A percentile compares a stretch with the other conserved stretches of the same genome.
These are phyloP conservation scores for Pelvicachromis taeniatus DNA, from an alignment of 2,113 vertebrate species.

Conservation along the genomic window DNA sequence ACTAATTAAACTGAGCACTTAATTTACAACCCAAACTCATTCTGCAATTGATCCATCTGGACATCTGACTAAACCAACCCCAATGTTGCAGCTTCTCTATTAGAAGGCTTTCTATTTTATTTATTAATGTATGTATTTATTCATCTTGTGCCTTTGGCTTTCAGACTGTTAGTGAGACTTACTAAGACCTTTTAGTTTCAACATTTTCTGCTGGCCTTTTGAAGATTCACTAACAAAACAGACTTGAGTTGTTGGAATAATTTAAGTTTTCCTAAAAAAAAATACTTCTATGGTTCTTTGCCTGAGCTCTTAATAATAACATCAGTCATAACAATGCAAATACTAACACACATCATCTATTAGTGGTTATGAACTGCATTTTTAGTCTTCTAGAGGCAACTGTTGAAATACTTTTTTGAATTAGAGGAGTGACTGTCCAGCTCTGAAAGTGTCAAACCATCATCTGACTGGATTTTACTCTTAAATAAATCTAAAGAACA, in stretches of 20 bases:
- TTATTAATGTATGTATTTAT: neutral
- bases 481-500: neutral
- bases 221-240: neutral
- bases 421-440: neutral
- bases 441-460: neutral
- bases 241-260: neutral
- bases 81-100: neutral
- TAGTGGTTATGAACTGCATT: neutral
- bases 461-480: neutral
- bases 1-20: neutral
- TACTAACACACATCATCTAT: neutral
- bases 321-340: neutral
- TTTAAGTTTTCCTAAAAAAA: neutral
- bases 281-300: slow-evolving; percentile 3
- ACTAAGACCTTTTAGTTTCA: neutral
- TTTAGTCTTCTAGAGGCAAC: neutral
- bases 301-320: neutral
- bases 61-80: neutral
- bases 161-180: neutral
- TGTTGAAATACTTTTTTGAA: neutral
- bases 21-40: neutral
- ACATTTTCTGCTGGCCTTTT: neutral
- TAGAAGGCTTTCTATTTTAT: neutral
- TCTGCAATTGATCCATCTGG: neutral
- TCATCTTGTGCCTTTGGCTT: neutral